These are phyloP conservation scores for Eupithecia exiguata DNA, from an alignment of 2,888 invertebrate species.

Conservation along the genomic window DNA sequence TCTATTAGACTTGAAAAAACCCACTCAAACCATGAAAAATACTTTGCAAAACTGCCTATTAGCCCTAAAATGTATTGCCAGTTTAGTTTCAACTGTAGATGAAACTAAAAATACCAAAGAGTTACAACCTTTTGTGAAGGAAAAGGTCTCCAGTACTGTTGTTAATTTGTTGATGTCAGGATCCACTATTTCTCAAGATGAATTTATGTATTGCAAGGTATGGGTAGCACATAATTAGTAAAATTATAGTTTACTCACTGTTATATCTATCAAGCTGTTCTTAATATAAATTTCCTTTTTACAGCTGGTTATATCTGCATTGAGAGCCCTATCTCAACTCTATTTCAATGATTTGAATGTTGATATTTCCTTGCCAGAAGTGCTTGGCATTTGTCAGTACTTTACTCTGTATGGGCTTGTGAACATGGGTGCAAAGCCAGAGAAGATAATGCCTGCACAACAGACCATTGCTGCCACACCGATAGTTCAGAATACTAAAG, in stretches of 20 bases:
- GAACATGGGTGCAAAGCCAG: constrained; percentile 65
- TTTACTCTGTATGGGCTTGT: constrained; percentile 83
- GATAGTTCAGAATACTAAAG: constrained; percentile 71
- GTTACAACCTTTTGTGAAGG: constrained; percentile 58
- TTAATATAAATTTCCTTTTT: constrained; percentile 38
- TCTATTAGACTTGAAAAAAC: constrained; percentile 58
- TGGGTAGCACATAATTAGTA: constrained; percentile 12
- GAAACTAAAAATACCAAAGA: constrained; percentile 51
- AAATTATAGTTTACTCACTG: neutral
- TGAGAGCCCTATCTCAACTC: constrained; percentile 71
- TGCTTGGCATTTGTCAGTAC: constrained; percentile 84
- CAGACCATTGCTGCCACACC: constrained; percentile 84
- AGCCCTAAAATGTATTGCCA: constrained; percentile 67
- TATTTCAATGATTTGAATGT: constrained; percentile 68
- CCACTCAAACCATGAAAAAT: constrained; percentile 52
- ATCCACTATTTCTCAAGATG: constrained; percentile 65
- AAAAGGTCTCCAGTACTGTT: constrained; percentile 68
- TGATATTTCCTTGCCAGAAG: constrained; percentile 69
- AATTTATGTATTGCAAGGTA: constrained; percentile 80
- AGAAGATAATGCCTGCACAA: constrained; percentile 85
- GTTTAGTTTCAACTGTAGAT: constrained; percentile 58
- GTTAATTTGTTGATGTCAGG: constrained; percentile 70
- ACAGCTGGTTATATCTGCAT: constrained; percentile 79
- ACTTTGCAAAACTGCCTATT: constrained; percentile 64
- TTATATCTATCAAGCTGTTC: neutral